phyloP scores from a whole-genome alignment of 2,797 vertebrate species.

The Dryobates pubescens region DNA sequence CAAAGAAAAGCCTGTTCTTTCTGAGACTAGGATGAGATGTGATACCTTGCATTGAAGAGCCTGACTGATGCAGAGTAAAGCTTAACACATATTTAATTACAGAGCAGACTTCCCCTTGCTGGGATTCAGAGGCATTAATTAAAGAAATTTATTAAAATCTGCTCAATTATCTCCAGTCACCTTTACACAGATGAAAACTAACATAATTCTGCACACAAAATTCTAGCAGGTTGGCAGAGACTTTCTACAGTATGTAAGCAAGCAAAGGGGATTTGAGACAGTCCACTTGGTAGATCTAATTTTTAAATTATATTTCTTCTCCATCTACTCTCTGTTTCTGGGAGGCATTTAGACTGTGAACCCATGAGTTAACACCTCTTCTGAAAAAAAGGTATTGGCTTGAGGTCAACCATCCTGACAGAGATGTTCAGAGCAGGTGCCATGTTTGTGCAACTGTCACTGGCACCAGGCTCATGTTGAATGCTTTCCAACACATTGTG shows the following conservation, averaged over 20 bases:
- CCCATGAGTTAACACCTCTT: not conserved
- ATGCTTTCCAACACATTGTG: not conserved
- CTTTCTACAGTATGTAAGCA: not conserved
- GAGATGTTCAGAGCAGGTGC: constrained; percentile 22
- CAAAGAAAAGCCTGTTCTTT: not conserved
- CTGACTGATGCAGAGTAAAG: constrained; percentile 28
- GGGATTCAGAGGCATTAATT: constrained; percentile 55
- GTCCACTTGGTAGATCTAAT: not conserved
- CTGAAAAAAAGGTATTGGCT: not conserved
- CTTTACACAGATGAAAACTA: constrained; percentile 52
- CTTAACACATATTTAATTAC: constrained; percentile 49
- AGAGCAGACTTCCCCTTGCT: constrained; percentile 42
- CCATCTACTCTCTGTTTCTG: not conserved
- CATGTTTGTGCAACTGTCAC: not conserved
- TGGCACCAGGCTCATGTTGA: not conserved
- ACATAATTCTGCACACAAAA: not conserved
- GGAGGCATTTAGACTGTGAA: not conserved
- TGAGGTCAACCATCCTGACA: not conserved
- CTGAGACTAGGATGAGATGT: not conserved
- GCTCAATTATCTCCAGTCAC: constrained; percentile 69
- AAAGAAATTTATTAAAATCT: constrained; percentile 64
- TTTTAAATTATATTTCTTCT: constrained; percentile 10
- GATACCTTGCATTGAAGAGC: not conserved
- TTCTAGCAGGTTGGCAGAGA: not conserved
- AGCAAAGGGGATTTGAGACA: not conserved